Percentiles rank a stretch among this genome's conserved stretches.
Conservation (phyloP, 2,113 vertebrate genomes). For the Gavia stellata region DNA sequence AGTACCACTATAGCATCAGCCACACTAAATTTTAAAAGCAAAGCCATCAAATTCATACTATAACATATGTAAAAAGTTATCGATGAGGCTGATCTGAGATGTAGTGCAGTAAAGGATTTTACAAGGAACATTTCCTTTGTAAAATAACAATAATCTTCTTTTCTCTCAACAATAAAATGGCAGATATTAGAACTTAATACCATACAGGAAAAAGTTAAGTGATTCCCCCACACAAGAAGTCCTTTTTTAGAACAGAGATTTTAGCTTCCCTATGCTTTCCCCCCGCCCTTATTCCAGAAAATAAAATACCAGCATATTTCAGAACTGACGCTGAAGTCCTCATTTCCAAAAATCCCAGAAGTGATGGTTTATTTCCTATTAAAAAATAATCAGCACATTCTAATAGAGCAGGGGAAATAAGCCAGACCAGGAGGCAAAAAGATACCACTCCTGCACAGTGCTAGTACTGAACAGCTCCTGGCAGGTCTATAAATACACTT, state of each 20-base stretch:
- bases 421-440: not conserved
- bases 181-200: not conserved
- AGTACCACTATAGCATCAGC: not conserved
- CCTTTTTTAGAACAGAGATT: not conserved
- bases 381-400: not conserved
- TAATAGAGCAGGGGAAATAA: not conserved
- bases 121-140: not conserved
- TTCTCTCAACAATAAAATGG: not conserved
- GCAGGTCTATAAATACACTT: not conserved
- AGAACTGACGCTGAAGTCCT: not conserved
- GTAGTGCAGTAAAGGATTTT: not conserved
- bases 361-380: not conserved
- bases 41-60: not conserved
- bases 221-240: not conserved
- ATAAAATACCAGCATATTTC: not conserved
- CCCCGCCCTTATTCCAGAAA: not conserved
- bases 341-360: not conserved
- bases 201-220: not conserved
- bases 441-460: not conserved
- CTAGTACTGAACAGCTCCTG: not conserved
- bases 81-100: not conserved
- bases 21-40: not conserved
- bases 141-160: not conserved
- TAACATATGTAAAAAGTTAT: not conserved
- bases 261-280: not conserved